Evolutionary conservation across 2,888 invertebrate genomes (phyloP).

Genomic region (Terebella lapidaria): DNA sequence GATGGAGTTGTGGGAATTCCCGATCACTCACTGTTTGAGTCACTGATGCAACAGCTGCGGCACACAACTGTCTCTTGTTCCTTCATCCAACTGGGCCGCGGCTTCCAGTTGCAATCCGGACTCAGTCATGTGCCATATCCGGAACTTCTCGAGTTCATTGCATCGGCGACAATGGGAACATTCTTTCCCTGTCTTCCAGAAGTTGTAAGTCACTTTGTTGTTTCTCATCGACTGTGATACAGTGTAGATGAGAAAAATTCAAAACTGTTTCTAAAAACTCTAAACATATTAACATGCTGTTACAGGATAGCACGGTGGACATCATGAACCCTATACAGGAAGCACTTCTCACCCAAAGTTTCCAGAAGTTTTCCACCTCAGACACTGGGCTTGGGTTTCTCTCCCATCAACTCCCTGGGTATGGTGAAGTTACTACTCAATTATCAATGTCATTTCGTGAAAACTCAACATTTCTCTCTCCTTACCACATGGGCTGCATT

Average conservation of each 20-base stretch:
- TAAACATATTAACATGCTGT: neutral
- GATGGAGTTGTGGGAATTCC: slow-evolving; percentile 70
- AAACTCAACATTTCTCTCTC: too few relatives aligned
- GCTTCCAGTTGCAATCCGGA: slow-evolving; percentile 5
- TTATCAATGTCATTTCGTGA: too few relatives aligned
- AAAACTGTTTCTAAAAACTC: neutral
- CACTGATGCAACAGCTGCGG: slow-evolving; percentile 67
- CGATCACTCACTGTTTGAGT: slow-evolving; percentile 69
- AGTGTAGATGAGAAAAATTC: too few relatives aligned
- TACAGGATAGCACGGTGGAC: neutral
- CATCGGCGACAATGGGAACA: slow-evolving; percentile 70
- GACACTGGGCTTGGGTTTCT: too few relatives aligned
- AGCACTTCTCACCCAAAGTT: too few relatives aligned
- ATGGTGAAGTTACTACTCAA: too few relatives aligned
- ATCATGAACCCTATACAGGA: neutral
- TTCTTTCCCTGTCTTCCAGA: slow-evolving; percentile 57
- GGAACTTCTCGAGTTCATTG: slow-evolving; percentile 70
- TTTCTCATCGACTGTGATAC: slow-evolving; percentile 28
- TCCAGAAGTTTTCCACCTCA: too few relatives aligned
- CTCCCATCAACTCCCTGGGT: too few relatives aligned
- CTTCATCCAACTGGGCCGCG: slow-evolving; percentile 66
- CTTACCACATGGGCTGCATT: too few relatives aligned
- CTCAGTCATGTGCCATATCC: slow-evolving; percentile 60
- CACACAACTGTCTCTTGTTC: slow-evolving; percentile 70
- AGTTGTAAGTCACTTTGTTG: neutral